phyloP scores from a whole-genome alignment of 2,888 invertebrate genomes.

The Acronicta alni region DNA sequence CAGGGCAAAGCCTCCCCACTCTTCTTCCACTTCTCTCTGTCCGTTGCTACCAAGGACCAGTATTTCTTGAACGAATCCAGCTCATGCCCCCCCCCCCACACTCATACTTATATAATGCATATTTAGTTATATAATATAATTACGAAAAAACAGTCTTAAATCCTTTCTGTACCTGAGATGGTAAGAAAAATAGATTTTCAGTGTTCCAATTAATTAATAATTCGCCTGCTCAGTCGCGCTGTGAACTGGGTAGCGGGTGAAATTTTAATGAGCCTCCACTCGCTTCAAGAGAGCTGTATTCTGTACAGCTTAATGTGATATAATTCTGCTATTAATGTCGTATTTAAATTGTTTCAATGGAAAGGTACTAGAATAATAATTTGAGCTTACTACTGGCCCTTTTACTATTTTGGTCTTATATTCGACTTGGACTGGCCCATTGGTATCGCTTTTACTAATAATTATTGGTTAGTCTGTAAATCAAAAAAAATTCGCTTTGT shows the following conservation, averaged over 20 bases:
- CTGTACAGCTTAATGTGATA: slow-evolving; percentile 43
- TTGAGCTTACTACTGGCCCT: too few species aligned
- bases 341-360: slow-evolving; percentile 11
- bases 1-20: too few species aligned
- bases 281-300: slow-evolving; percentile 52
- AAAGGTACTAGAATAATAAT: neutral
- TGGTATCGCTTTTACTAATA: too few species aligned
- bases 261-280: slow-evolving; percentile 73
- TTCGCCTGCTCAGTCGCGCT: slow-evolving; percentile 67
- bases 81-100: too few species aligned
- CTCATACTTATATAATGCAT: too few species aligned
- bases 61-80: too few species aligned
- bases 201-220: slow-evolving; percentile 75
- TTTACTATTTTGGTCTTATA: too few species aligned
- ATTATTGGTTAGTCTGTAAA: too few species aligned
- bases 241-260: slow-evolving; percentile 62
- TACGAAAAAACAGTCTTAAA: slow-evolving; percentile 21
- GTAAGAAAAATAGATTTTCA: slow-evolving; percentile 68
- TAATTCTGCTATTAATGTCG: slow-evolving; percentile 33
- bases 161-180: slow-evolving; percentile 45
- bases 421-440: too few species aligned
- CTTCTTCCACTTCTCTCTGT: too few species aligned
- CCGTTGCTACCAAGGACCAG: too few species aligned
- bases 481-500: too few species aligned
- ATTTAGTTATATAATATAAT: neutral